Evolutionary conservation across 2,888 invertebrate genomes (phyloP).

Genomic region (Dasysyrphus albostriatus): DNA sequence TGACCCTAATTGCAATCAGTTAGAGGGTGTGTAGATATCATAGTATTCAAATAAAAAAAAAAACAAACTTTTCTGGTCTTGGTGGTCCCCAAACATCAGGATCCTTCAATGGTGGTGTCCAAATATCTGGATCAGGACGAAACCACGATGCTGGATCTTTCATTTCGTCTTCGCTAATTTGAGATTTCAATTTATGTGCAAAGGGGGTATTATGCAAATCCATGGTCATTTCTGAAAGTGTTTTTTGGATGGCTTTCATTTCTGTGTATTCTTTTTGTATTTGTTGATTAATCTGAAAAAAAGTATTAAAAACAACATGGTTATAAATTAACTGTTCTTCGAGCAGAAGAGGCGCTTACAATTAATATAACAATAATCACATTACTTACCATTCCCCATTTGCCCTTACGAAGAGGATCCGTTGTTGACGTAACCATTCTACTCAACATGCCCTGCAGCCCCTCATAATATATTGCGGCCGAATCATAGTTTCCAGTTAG

Average conservation of each 20-base stretch:
- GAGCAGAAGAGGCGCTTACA: neutral
- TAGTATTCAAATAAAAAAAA: conserved; percentile 40
- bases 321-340: neutral
- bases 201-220: conserved; percentile 84
- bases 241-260: conserved; percentile 88
- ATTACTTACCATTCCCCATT: conserved; percentile 92
- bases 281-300: conserved; percentile 91
- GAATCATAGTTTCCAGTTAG: conserved; percentile 98
- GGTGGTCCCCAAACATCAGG: conserved; percentile 95
- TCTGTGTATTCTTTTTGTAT: conserved; percentile 95
- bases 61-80: conserved; percentile 90
- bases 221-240: conserved; percentile 83
- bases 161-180: conserved; percentile 80
- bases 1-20: neutral
- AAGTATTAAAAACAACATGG: neutral
- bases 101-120: conserved; percentile 89
- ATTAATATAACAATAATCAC: neutral
- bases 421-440: conserved; percentile 91
- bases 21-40: neutral
- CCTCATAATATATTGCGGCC: conserved; percentile 96
- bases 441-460: conserved; percentile 95
- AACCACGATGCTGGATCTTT: conserved; percentile 85
- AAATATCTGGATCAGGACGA: conserved; percentile 91
- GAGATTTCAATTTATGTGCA: conserved; percentile 83
- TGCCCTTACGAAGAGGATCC: conserved; percentile 92